Evolutionary conservation across 1,140 invertebrate genomes (phyloP), one percentile per base, ranked within the genome.

Genomic region (Rhagoletis pomonella): DNA sequence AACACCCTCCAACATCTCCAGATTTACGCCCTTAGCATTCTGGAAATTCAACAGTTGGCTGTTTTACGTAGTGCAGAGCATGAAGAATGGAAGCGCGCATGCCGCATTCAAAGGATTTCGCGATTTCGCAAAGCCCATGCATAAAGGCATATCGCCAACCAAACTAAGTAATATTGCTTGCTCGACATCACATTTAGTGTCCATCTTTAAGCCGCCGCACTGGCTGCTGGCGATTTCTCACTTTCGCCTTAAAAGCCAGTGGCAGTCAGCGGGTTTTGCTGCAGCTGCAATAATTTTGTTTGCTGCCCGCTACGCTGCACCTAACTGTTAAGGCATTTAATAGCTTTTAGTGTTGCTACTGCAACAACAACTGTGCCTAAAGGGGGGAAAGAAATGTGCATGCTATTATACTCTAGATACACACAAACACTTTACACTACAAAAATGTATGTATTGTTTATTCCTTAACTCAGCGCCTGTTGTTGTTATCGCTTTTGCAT

Each of bases 221-320:
- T 39, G 10, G 10, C 7, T 12, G 2, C 42, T 39, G 4, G 10
- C 67, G 10, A 17, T n/a, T 73, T 73, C 14, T 17, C 67, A 73
- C 67, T 47, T 47, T 73, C 67, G 67, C 67, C 67, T 73, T 17
- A 73, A 73, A 73, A 73, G 39, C 10, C 12, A 6, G 10, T 39
- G 39, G 14, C 39, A 73, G 67, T 73, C 67, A 73, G 67, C 64
- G 64, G 9, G 67, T 42, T 73, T 73, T 73, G 67, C 14, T 73
- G 67, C 42, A 47, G 67, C 67, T 44, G 67, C 67, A 73, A 73
- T 73, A 73, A 73, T 17, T 73, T 73, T 73, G 19, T 9, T 67
- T n/a, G 64, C 12, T 67, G 64, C 67, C 67, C 67, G 42, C 39
- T 14, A 47, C 39, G 4, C 67, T 42, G 39, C 42, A 17, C 42